Conservation (phyloP, 2,888 invertebrate genomes). For the Calliopum simillimum region DNA sequence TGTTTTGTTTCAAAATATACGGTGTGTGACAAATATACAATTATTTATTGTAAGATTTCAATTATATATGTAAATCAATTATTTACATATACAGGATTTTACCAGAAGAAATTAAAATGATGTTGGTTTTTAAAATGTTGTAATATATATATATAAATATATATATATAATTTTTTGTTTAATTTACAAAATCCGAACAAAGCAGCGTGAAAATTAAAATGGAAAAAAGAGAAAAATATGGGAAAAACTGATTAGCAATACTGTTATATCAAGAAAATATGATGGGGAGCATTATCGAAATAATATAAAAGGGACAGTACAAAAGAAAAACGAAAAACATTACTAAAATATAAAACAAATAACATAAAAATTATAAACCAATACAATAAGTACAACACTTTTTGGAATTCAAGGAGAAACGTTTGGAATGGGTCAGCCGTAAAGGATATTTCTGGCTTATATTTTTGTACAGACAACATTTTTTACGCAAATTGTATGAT, state of each 20-base stretch:
- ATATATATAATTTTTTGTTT: conserved; percentile 43
- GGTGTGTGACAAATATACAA: neutral
- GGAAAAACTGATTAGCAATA: conserved; percentile 62
- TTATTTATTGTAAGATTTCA: conserved; percentile 5
- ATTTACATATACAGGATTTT: neutral
- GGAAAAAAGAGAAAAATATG: conserved; percentile 54
- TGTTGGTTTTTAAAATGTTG: conserved; percentile 5
- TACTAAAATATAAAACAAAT: conserved; percentile 10
- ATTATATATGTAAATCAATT: conserved; percentile 19
- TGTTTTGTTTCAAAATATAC: conserved; percentile 1
- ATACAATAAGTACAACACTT: too few relatives aligned
- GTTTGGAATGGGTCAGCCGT: too few relatives aligned
- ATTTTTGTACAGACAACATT: too few relatives aligned
- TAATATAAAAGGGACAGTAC: neutral
- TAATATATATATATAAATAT: conserved; percentile 5
- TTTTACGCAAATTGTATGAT: too few relatives aligned
- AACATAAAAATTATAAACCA: neutral
- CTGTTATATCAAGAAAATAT: conserved; percentile 43
- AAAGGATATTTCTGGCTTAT: too few relatives aligned
- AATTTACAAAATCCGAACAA: conserved; percentile 66
- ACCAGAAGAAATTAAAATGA: neutral
- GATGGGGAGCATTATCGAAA: conserved; percentile 1
- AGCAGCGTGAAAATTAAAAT: conserved; percentile 67
- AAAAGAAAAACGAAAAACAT: neutral
- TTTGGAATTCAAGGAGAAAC: too few relatives aligned